Conservation (phyloP, 2,113 vertebrate genomes). For the Balaeniceps rex region DNA sequence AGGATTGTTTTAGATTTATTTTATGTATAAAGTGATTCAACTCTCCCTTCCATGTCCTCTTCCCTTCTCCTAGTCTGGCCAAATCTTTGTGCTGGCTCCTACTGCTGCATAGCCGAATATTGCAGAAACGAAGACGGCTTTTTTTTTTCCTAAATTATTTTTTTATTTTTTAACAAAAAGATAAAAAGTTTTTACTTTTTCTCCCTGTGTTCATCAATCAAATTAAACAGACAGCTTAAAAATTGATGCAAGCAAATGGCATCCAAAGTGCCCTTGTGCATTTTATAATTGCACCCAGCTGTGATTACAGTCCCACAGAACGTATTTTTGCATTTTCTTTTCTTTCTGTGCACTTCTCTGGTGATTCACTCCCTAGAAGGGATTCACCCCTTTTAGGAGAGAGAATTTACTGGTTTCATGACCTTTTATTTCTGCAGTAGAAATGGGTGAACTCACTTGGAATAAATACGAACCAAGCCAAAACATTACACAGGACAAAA, state of each 20-base stretch:
- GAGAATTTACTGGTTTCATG: neutral
- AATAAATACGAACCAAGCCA: neutral
- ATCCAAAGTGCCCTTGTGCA: neutral
- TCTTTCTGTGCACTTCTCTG: neutral
- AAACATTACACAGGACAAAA: neutral
- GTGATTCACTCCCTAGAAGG: neutral
- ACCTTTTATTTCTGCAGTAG: neutral
- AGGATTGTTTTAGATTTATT: neutral
- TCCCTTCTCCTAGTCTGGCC: neutral
- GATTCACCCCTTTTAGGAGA: neutral
- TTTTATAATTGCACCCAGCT: neutral
- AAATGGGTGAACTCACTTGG: conserved; percentile 10
- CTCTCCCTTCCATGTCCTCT: neutral
- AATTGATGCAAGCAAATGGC: neutral
- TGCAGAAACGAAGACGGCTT: neutral
- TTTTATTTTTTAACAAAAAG: neutral
- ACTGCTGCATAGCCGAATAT: neutral
- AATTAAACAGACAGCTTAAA: neutral
- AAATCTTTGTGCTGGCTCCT: neutral
- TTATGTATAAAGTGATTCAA: neutral
- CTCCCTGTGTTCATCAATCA: neutral
- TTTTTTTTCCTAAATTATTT: neutral
- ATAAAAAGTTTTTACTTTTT: neutral
- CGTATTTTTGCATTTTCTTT: neutral
- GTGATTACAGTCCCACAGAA: neutral